Base-by-base conservation (phyloP, 1,140 invertebrate species). In the Nebria ingens region DNA sequence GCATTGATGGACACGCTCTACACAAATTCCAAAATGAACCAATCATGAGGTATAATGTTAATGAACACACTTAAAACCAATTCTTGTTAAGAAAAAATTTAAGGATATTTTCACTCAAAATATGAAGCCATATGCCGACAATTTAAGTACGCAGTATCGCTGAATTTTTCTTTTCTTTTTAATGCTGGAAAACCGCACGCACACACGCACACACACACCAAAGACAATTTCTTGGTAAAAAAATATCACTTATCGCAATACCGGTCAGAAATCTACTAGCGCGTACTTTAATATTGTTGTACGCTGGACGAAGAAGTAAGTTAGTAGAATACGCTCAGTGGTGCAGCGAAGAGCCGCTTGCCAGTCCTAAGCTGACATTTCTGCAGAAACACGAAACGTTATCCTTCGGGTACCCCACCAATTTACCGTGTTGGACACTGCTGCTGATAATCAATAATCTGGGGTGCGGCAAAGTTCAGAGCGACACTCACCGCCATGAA, bases 11-110 rank as follows among this genome's bases (percentile, higher is more conserved):
- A 77, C 89, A 92, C 77, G 89, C 87, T 77, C 89, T 85, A 78
- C 89, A 92, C 76, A 92, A 78, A 77, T 91, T 92, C 87, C 88
- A 91, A 79, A 92, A 91, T 80, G 89, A 91, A 76, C 89, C 89
- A 79, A 92, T 91, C 88, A 92, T 92, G 75, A 77, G 79, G 75
- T 70, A 45, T 6, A 17, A 12, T 3, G 6, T 4, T 6, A 17
- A 17, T 11, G 40, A 12, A 45, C 40, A 45, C 40, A 45, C 9
- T 45, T 17, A 45, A 45, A 45, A 45, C 9, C 6, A 45, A 45
- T 45, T 17, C 9, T 4, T 45, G 4, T 12, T 11, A 45, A 45
- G 4, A 12, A 17, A 45, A 45, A 45, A 4, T 12, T 9, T 12
- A 11, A 45, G 17, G 15, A 12, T 12, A 12, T 4, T 45, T 45